Evolutionary conservation across 2,113 vertebrate species (phyloP), one percentile per base, ranked within the genome.

Genomic region (Atlantisia rogersi): DNA sequence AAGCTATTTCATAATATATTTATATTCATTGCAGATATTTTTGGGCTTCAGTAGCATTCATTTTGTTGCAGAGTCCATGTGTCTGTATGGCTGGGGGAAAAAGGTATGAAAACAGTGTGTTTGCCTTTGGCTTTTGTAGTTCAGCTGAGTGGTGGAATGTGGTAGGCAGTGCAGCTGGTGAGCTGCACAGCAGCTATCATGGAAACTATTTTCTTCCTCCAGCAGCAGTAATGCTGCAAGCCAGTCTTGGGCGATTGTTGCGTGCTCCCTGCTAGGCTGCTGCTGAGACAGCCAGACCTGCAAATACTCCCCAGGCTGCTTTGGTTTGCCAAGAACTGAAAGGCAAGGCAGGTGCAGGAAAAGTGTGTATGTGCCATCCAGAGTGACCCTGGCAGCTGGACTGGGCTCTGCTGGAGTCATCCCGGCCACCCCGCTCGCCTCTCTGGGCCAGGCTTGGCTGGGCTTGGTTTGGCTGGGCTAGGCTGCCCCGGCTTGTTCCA

Each of bases 21-120:
- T 91, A 94, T 91, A 93, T 95, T 93, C 94, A 28, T 92, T 31
- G 92, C 93, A 80, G 93, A 70, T 94, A 96, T 96, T 90, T 88
- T 78, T 18, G 91, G 91, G 74, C 74, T 73, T 42, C 67, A 5
- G 84, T 39, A 63, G 79, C 90, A 22, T 65, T 96, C 71, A 10
- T 88, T 96, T 77, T 96, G 94, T 90, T 76, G 59, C 95, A 92
- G 89, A 70, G 75, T 56, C 93, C 75, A 5, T 70, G 92, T 96
- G 93, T 78, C 94, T 75, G 1, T 70, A 32, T 5, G 71, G 71
- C 46, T 60, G 40, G 20, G 75, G 70, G 32, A 37, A 25, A 15
- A 65, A 74, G 37, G n/a, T 62, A 48, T 8, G 91, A 76, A 79
- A 81, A 8, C 2, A 67, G 86, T 35, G 6, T 10, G 65, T 59